Evolutionary conservation across 1,140 invertebrate genomes (phyloP).

Genomic region (Radopholus similis): DNA sequence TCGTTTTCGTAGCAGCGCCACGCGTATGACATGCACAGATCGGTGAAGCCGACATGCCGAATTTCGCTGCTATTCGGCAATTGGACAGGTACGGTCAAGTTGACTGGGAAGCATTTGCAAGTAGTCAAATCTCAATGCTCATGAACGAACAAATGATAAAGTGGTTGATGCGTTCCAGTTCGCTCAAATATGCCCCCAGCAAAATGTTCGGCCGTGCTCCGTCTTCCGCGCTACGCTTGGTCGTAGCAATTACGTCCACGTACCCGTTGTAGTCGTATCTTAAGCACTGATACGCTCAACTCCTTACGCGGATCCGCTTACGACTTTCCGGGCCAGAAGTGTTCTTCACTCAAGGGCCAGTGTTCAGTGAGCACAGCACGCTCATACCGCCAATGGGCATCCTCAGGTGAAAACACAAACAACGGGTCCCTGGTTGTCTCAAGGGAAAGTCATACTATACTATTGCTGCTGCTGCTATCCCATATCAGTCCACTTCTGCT

Average conservation of each 20-base stretch:
- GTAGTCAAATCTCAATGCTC: no score
- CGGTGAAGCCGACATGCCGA: slow-evolving; percentile 46
- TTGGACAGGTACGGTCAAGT: slow-evolving; percentile 43
- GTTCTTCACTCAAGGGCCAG: slow-evolving; percentile 56
- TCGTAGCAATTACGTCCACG: slow-evolving; percentile 54
- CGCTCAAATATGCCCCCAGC: slow-evolving; percentile 44
- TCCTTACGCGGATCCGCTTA: slow-evolving; percentile 32
- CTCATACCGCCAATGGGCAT: slow-evolving; percentile 57
- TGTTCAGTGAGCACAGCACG: slow-evolving; percentile 49
- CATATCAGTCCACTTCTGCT: no score
- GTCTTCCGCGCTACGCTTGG: slow-evolving; percentile 26
- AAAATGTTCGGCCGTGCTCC: slow-evolving; percentile 55
- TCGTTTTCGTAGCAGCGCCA: slow-evolving; percentile 59
- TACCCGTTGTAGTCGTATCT: slow-evolving; percentile 53
- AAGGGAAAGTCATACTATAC: background rate
- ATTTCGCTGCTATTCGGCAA: background rate
- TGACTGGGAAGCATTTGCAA: no score
- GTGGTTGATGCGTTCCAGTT: slow-evolving; percentile 56
- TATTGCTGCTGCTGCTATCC: no score
- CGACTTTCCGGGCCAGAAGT: slow-evolving; percentile 58
- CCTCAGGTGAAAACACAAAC: slow-evolving; percentile 57
- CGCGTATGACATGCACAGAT: slow-evolving; percentile 58
- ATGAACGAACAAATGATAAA: slow-evolving; percentile 6
- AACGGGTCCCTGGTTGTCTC: slow-evolving; percentile 55
- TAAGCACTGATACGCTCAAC: background rate